Percentiles rank a stretch among this genome's conserved stretches.
Conservation (phyloP, 2,888 invertebrate species). For the Apotomis capreana region DNA sequence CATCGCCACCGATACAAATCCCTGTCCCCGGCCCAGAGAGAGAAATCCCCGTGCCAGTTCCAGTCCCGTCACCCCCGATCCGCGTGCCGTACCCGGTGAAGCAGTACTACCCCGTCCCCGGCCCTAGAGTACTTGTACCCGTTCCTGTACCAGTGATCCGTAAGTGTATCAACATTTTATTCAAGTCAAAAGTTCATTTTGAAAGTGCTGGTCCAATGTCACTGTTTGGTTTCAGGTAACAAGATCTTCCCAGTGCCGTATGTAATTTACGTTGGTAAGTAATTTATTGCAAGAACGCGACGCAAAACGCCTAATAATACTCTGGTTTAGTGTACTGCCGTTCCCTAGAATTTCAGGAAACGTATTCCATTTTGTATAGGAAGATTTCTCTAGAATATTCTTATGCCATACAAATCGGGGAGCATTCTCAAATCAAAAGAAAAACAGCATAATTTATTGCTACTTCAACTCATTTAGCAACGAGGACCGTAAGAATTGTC, state of each 20-base stretch:
- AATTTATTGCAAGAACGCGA: background rate
- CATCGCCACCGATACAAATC: conserved; percentile 52
- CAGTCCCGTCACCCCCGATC: conserved; percentile 60
- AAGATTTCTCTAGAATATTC: too few species aligned
- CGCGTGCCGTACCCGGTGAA: conserved; percentile 60
- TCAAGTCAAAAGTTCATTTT: conserved; percentile 2
- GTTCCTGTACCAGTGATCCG: conserved; percentile 61
- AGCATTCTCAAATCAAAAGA: too few species aligned
- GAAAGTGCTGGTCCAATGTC: background rate
- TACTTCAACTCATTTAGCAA: background rate
- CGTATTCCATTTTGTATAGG: too few species aligned
- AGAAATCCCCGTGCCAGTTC: conserved; percentile 54
- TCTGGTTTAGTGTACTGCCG: too few species aligned
- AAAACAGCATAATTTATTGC: too few species aligned
- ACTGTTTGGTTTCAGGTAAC: conserved; percentile 54
- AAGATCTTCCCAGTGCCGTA: conserved; percentile 61
- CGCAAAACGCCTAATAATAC: too few species aligned
- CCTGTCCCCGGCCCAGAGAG: conserved; percentile 43
- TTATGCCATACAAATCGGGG: too few species aligned
- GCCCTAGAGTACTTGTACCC: conserved; percentile 57
- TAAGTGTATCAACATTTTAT: conserved; percentile 47
- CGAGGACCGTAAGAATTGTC: conserved; percentile 16
- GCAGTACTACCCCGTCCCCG: conserved; percentile 62
- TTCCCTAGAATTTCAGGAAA: too few species aligned
- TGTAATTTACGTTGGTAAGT: conserved; percentile 67